Evolutionary conservation across 2,797 vertebrate genomes (phyloP).

Genomic region (Pyrocephalus nanus): DNA sequence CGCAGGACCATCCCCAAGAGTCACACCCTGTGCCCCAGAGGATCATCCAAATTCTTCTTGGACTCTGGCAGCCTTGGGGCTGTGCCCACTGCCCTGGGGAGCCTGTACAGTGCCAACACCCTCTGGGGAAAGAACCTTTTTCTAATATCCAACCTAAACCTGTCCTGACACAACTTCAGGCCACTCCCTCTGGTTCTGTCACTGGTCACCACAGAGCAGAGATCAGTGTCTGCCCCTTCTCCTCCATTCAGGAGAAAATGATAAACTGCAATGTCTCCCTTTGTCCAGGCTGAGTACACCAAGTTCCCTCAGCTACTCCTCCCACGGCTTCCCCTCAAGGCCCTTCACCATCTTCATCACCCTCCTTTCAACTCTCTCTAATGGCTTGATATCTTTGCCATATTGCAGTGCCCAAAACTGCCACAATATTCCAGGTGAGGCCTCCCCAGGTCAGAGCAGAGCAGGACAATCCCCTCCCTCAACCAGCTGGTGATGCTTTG

Average conservation of each 20-base stretch:
- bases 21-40: background rate
- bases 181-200: background rate
- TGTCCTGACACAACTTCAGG: background rate
- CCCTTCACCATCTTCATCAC: background rate
- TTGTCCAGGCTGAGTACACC: background rate
- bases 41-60: background rate
- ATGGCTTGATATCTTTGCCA: background rate
- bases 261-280: background rate
- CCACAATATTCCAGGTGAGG: background rate
- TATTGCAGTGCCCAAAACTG: background rate
- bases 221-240: background rate
- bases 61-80: background rate
- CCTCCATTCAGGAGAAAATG: background rate
- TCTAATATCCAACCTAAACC: background rate
- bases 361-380: background rate
- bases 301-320: background rate
- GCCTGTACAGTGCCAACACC: background rate
- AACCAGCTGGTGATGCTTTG: rapidly evolving
- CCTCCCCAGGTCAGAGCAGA: background rate
- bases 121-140: background rate
- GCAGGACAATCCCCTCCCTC: background rate
- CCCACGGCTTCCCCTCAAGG: background rate
- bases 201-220: background rate
- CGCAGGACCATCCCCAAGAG: background rate
- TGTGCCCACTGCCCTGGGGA: background rate